Evolutionary conservation across 2,797 vertebrate species (phyloP).

Genomic region (Halcyon chelicuti): DNA sequence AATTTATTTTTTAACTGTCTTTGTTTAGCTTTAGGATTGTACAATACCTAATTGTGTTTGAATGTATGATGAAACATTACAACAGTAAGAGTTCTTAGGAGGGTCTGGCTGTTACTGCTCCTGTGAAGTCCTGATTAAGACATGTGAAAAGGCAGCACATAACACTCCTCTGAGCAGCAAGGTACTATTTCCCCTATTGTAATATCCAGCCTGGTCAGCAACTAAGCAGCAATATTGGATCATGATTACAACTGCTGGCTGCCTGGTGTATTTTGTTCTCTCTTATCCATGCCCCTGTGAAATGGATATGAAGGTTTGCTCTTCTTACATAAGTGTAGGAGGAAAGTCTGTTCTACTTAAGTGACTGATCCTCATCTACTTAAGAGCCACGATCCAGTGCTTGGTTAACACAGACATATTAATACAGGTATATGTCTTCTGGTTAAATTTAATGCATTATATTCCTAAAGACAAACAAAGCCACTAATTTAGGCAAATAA

Average conservation of each 20-base stretch:
- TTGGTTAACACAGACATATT: background rate
- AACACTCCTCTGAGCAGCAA: accelerated
- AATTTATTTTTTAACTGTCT: background rate
- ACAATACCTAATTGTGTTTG: background rate
- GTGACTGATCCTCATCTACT: background rate
- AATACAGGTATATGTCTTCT: accelerated
- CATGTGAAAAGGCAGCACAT: background rate
- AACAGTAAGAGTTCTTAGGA: background rate
- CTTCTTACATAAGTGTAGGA: background rate
- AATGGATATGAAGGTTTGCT: background rate
- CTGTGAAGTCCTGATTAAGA: background rate
- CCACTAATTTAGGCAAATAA: background rate
- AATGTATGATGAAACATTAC: background rate
- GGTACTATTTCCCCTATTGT: background rate
- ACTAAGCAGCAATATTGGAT: background rate
- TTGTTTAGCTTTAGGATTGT: background rate
- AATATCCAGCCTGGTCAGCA: background rate
- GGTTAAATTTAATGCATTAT: background rate
- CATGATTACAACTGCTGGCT: background rate
- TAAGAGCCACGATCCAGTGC: background rate
- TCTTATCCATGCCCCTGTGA: background rate
- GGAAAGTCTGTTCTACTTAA: background rate
- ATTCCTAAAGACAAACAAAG: background rate
- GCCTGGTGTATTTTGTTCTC: background rate
- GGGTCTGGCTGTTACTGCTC: background rate